Evolutionary conservation across 2,797 vertebrate genomes (phyloP).

Genomic region (Trematomus bernacchii): DNA sequence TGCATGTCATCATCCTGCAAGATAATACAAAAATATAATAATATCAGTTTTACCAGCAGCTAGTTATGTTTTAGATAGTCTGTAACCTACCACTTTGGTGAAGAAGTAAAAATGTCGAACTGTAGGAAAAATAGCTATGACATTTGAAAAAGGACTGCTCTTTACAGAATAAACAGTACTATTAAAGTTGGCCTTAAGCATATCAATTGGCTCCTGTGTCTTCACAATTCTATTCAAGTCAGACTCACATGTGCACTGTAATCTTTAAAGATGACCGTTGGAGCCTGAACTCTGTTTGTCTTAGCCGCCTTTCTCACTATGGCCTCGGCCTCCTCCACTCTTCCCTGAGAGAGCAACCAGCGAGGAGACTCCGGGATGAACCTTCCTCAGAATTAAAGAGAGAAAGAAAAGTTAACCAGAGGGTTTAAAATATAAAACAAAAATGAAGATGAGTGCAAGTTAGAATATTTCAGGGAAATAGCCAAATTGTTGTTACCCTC

Average conservation of each 20-base stretch:
- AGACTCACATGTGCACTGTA: conserved; percentile 23
- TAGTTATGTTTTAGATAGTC: neutral
- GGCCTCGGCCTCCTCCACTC: conserved; percentile 89
- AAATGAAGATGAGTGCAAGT: no score
- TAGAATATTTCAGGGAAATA: no score
- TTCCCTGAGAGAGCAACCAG: conserved; percentile 92
- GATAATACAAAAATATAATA: conserved; percentile 35
- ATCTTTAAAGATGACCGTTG: conserved; percentile 68
- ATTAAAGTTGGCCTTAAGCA: neutral
- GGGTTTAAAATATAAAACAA: no score
- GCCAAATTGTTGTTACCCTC: no score
- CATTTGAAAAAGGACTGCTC: neutral
- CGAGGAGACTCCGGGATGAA: conserved; percentile 94
- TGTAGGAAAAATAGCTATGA: neutral
- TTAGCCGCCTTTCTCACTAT: conserved; percentile 86
- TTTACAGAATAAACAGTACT: neutral
- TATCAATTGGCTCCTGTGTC: neutral
- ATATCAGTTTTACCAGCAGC: neutral
- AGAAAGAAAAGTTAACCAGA: no score
- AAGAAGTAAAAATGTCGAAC: neutral
- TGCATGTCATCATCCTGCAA: conserved; percentile 38
- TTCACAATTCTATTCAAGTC: neutral
- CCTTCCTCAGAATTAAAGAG: conserved; percentile 74
- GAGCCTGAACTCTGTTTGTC: conserved; percentile 74
- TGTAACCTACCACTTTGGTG: neutral